These are phyloP conservation scores for Aegotheles bennettii DNA, from an alignment of 2,113 vertebrate genomes.

Conservation along the genomic window DNA sequence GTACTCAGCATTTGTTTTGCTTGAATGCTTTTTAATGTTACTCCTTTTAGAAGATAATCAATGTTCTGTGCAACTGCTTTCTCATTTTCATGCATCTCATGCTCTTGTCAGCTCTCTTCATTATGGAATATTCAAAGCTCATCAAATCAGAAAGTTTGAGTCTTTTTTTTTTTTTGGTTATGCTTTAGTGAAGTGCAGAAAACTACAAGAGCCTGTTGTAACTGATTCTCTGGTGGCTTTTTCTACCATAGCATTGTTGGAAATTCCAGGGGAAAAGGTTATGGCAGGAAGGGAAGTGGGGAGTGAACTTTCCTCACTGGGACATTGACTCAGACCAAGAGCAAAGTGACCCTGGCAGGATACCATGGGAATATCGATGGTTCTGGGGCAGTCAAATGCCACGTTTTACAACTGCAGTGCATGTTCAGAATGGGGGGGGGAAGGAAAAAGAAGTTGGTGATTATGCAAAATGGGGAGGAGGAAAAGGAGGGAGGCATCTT, in stretches of 20 bases:
- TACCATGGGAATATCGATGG: neutral
- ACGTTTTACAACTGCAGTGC: fast-evolving
- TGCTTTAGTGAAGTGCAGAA: neutral
- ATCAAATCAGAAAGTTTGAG: neutral
- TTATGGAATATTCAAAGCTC: neutral
- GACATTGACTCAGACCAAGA: neutral
- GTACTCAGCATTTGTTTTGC: neutral
- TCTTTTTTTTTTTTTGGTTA: neutral
- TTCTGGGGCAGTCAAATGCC: neutral
- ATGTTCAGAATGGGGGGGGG: neutral
- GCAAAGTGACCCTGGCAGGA: neutral
- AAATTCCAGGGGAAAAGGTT: neutral
- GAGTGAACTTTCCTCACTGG: neutral
- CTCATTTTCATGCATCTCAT: neutral
- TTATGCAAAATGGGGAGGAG: neutral
- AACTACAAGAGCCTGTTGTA: neutral
- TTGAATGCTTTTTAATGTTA: neutral
- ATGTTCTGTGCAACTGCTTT: neutral
- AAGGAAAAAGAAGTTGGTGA: neutral
- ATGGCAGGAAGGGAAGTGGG: neutral
- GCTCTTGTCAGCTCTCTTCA: neutral
- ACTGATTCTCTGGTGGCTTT: neutral
- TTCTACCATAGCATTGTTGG: neutral
- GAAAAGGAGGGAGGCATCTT: neutral
- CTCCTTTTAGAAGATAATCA: slow-evolving; percentile 17